These are phyloP conservation scores for Hydroisotoma schaefferi DNA, from an alignment of 2,888 invertebrate species.

Conservation along the genomic window DNA sequence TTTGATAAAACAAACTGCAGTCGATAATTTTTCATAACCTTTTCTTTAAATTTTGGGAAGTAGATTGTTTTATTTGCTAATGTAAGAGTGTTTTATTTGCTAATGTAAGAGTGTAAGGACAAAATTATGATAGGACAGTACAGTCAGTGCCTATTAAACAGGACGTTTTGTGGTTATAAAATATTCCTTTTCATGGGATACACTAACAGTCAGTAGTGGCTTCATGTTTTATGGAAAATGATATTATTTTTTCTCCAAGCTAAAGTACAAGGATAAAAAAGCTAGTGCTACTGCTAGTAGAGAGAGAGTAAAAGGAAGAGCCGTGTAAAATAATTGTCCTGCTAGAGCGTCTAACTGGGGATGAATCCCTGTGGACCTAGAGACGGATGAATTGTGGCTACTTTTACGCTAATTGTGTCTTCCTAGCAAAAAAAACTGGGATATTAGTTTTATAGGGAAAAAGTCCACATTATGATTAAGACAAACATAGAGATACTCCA, in stretches of 20 bases:
- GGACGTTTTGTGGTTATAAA: constrained; percentile 40
- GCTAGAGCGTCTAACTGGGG: constrained; percentile 24
- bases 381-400: constrained; percentile 41
- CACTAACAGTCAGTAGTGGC: no score
- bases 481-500: no score
- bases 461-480: no score
- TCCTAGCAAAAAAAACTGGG: constrained; percentile 17
- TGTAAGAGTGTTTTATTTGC: constrained; percentile 38
- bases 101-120: constrained; percentile 40
- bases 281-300: no score
- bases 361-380: constrained; percentile 37
- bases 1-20: no score
- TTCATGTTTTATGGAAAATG: constrained; percentile 43
- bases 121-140: constrained; percentile 38
- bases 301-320: constrained; percentile 22
- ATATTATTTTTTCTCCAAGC: constrained; percentile 29
- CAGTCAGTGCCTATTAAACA: constrained; percentile 38
- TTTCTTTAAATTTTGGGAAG: constrained; percentile 13
- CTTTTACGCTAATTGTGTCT: constrained; percentile 42
- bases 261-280: constrained; percentile 5
- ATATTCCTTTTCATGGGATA: constrained; percentile 41
- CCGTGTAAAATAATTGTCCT: constrained; percentile 42
- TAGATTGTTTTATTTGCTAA: constrained; percentile 1
- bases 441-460: no score
- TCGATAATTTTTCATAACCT: not conserved